phyloP scores from a whole-genome alignment of 2,113 vertebrate species.

The Pluvialis apricaria region DNA sequence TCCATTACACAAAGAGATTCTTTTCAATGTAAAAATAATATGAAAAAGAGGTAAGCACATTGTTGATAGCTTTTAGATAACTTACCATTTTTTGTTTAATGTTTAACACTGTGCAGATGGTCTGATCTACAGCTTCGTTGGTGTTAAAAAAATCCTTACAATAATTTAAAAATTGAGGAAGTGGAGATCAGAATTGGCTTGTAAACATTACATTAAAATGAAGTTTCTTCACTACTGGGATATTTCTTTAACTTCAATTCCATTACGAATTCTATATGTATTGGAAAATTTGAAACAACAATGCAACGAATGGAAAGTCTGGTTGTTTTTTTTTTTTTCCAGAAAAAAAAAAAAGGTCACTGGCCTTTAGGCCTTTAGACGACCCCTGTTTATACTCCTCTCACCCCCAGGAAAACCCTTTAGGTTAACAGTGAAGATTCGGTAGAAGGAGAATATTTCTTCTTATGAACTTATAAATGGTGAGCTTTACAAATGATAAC shows the following conservation, averaged over 20 bases:
- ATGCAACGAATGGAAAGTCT: not conserved
- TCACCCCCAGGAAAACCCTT: not conserved
- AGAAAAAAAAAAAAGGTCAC: not conserved
- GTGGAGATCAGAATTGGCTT: not conserved
- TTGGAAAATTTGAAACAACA: not conserved
- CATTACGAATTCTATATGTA: not conserved
- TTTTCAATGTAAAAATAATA: not conserved
- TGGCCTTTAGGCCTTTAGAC: not conserved
- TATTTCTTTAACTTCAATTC: not conserved
- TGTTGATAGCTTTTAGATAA: not conserved
- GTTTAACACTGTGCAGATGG: not conserved
- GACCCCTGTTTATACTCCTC: not conserved
- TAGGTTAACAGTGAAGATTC: not conserved
- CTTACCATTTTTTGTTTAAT: not conserved
- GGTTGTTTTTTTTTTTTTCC: not conserved
- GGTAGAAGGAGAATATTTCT: not conserved
- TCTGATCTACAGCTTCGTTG: not conserved
- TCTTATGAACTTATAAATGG: not conserved
- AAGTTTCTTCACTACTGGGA: not conserved
- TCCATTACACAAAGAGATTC: not conserved
- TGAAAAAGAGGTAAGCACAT: not conserved
- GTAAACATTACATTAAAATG: not conserved
- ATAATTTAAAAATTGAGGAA: not conserved
- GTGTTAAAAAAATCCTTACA: accelerated
- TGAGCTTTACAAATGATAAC: not conserved